phyloP scores from a whole-genome alignment of 2,797 vertebrate genomes.

The Acanthopagrus latus region DNA sequence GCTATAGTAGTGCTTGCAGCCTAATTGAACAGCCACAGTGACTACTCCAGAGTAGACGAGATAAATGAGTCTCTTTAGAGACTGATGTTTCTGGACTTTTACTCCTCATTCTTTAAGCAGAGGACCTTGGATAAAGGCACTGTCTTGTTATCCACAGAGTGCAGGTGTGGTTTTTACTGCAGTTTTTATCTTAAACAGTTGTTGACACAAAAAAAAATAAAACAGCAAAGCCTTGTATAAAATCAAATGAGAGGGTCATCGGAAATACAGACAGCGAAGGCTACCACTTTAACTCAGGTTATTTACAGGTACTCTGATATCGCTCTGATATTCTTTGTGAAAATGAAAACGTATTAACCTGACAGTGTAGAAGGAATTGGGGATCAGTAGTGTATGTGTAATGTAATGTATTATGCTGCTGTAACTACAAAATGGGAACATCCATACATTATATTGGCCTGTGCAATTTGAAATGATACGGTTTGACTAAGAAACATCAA shows the following conservation, averaged over 20 bases:
- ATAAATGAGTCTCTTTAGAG: slow-evolving; percentile 8
- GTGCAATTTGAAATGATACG: background rate
- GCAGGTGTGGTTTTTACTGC: background rate
- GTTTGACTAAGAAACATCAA: background rate
- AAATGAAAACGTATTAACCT: background rate
- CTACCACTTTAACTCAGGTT: background rate
- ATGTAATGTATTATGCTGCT: background rate
- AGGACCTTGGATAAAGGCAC: slow-evolving; percentile 7
- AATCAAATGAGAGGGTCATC: background rate
- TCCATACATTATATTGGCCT: background rate
- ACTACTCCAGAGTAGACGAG: background rate
- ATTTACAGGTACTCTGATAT: background rate
- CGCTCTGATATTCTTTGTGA: background rate
- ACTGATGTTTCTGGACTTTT: background rate
- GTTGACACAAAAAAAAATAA: background rate
- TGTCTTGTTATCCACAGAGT: background rate
- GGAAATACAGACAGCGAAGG: background rate
- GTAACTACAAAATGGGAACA: background rate
- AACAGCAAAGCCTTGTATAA: background rate
- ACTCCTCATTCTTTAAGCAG: background rate
- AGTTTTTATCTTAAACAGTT: background rate
- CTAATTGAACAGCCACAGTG: background rate
- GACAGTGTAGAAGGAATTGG: background rate
- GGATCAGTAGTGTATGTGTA: background rate
- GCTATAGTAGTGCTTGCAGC: background rate